A percentile compares a stretch with the other conserved stretches of the same genome.
Evolutionary conservation across 2,888 invertebrate species (phyloP).

Genomic region (Lasioglossum figueresi): DNA sequence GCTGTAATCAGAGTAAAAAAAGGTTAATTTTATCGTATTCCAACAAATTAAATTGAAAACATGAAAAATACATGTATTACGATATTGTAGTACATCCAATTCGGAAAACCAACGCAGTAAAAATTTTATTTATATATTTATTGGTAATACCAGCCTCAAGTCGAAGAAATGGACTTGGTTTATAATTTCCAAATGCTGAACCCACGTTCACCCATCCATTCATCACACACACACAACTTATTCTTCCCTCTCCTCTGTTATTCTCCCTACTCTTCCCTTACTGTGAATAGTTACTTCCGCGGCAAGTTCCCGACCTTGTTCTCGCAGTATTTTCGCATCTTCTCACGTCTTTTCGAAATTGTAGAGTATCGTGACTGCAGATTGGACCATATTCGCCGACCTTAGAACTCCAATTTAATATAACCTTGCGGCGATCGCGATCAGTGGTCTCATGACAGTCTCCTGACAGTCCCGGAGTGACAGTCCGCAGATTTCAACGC

Average conservation of each 20-base stretch:
- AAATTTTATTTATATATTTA: too few species aligned
- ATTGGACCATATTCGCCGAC: slow-evolving; percentile 5
- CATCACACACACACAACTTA: too few species aligned
- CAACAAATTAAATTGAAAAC: too few species aligned
- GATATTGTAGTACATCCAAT: too few species aligned
- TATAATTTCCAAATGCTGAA: too few species aligned
- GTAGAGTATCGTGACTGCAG: neutral
- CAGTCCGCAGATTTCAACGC: neutral
- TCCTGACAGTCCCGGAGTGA: neutral
- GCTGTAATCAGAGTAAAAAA: slow-evolving; percentile 73
- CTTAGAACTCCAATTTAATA: slow-evolving; percentile 4
- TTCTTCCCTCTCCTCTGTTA: too few species aligned
- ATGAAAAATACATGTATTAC: too few species aligned
- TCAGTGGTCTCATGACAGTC: neutral
- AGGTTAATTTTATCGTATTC: neutral
- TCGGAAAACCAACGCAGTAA: too few species aligned
- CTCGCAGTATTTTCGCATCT: neutral
- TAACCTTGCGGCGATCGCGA: neutral
- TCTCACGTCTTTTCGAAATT: neutral
- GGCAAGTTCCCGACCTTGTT: neutral
- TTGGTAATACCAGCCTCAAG: too few species aligned
- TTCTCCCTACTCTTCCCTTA: too few species aligned
- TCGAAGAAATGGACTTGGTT: too few species aligned
- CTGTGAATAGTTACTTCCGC: neutral
- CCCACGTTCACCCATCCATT: too few species aligned